These are phyloP conservation scores for Drosophila vallismaia DNA, from an alignment of 2,888 invertebrate species.

Conservation along the genomic window DNA sequence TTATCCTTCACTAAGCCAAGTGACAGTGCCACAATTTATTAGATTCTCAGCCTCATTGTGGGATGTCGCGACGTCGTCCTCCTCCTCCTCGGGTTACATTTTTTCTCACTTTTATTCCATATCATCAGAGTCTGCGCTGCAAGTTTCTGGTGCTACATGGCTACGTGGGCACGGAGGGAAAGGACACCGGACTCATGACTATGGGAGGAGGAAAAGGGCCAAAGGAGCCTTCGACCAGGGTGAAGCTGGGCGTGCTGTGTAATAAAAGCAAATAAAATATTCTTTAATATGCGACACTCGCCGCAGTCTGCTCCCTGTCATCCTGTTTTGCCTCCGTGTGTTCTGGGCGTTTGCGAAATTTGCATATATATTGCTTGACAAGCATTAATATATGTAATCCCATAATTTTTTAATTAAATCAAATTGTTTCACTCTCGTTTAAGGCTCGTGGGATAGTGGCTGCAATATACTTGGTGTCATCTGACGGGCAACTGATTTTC, in stretches of 20 bases:
- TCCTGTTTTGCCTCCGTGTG: slow-evolving; percentile 34
- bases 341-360: slow-evolving; percentile 61
- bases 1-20: slow-evolving; percentile 80
- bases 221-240: slow-evolving; percentile 32
- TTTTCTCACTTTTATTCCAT: slow-evolving; percentile 45
- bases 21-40: slow-evolving; percentile 81
- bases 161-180: slow-evolving; percentile 13
- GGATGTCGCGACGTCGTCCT: slow-evolving; percentile 15
- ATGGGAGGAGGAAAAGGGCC: slow-evolving; percentile 21
- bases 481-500: neutral
- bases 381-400: slow-evolving; percentile 80
- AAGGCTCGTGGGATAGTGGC: slow-evolving; percentile 34
- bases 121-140: slow-evolving; percentile 67
- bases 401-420: slow-evolving; percentile 82
- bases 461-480: slow-evolving; percentile 3
- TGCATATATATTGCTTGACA: slow-evolving; percentile 81
- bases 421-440: slow-evolving; percentile 65
- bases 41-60: slow-evolving; percentile 76
- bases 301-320: slow-evolving; percentile 53
- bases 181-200: slow-evolving; percentile 14
- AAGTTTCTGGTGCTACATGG: slow-evolving; percentile 67
- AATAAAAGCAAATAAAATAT: slow-evolving; percentile 79
- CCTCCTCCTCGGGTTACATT: slow-evolving; percentile 28
- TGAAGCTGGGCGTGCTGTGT: slow-evolving; percentile 63
- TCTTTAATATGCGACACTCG: slow-evolving; percentile 78